Evolutionary conservation across 2,113 vertebrate species (phyloP), one percentile per base, ranked within the genome.

Genomic region (Capreolus pygargus): DNA sequence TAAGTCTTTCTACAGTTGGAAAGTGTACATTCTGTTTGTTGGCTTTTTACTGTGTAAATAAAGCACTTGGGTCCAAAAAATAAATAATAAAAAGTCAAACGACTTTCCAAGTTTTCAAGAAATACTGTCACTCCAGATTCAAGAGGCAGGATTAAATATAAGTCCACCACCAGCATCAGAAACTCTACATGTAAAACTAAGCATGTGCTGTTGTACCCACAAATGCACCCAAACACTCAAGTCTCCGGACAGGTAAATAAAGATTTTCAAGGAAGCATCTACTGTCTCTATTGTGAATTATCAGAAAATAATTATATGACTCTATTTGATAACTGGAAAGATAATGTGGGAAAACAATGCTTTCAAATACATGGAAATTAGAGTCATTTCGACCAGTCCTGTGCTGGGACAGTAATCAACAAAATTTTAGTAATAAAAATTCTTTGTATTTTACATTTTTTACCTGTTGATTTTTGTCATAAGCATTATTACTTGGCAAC

Each of bases 261-360:
- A 76, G 21, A 60, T 58, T 47, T 91, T 91, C 74, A 91, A 50
- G 54, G 30, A 91, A 78, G 76, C 55, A 58, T 79, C 58, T 27
- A 47, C 21, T 78, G 54, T 60, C 54, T 79, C 39, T 89, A 28
- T 58, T 58, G 55, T 60, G 23, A 91, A 60, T 79, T 50, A 78
- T 58, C 88, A 39, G n/a, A 52, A 79, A 13, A 79, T 58, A 58
- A 60, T 25, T 58, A n/a, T 39, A 28, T 74, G 70, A 43, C 9
- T 89, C 21, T 87, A 17, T 43, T 21, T 60, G 14, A 60, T 79
- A n/a, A 17, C 17, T 45, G 27, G 27, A 76, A 76, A 60, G 6
- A 50, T 47, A 79, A 27, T 36, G 30, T 13, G 43, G 50, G 86
- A 28, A 79, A 91, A 79, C 30, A 47, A 50, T 28, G 45, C 70